Percentiles rank a stretch among this genome's conserved stretches.
phyloP scores from a whole-genome alignment of 2,888 invertebrate genomes.

The Serripes groenlandicus region DNA sequence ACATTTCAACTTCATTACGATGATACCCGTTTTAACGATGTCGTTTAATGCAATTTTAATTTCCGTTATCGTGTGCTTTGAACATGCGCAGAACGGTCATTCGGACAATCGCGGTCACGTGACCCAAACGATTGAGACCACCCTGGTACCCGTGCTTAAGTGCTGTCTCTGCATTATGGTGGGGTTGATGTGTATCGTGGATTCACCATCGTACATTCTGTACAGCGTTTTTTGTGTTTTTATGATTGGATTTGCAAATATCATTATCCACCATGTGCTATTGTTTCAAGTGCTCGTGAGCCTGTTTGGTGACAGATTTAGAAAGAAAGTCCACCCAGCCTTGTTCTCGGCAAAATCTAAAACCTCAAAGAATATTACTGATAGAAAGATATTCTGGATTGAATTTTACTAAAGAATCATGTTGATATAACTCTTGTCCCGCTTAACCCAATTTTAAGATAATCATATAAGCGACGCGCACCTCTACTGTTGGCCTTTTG shows the following conservation, averaged over 20 bases:
- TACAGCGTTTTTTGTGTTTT: not conserved
- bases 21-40: not conserved
- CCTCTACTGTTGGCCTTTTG: no score
- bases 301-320: not conserved
- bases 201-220: not conserved
- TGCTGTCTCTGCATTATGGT: not conserved
- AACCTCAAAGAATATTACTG: not conserved
- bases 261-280: not conserved
- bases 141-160: not conserved
- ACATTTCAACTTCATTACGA: not conserved
- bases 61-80: not conserved
- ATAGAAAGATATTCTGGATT: not conserved
- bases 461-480: no score
- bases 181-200: not conserved
- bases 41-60: not conserved
- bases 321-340: not conserved
- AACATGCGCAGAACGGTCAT: slow-evolving; percentile 1
- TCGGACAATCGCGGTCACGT: not conserved
- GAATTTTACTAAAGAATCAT: no score
- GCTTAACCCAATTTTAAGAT: no score
- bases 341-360: not conserved
- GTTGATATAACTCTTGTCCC: no score
- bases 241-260: not conserved
- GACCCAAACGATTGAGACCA: not conserved
- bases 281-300: not conserved